Base-by-base conservation (phyloP, 2,888 invertebrate species). In the Microctonus aethiopoides region DNA sequence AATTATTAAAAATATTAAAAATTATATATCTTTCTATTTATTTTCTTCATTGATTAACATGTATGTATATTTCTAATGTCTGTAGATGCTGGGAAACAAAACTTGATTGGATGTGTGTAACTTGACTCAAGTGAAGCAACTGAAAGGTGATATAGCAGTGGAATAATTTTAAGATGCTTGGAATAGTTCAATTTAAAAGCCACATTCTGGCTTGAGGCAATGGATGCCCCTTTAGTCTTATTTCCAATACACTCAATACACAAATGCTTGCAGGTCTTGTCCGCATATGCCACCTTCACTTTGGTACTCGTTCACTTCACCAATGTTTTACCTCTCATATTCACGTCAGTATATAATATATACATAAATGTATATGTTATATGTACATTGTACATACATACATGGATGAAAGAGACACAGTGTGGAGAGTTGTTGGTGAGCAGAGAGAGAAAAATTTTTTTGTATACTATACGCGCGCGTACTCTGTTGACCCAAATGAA, bases 401-500 rank as follows among this genome's bases (percentile, higher is more conserved):
- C n/a, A 52, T 22, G 52, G 22, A 20, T 10, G 22, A 41, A 39
- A 61, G n/a, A 46, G n/a, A 46, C 29, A 62, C 32, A 20, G 10
- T 46, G 4, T 46, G 4, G 39, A 60, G 62, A 51, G 20, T 46
- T 6, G 20, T 16, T n/a, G 16, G 5, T 11, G 11, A 26, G 24
- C 51, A 26, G 46, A 46, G 24, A 52, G 60, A n/a, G 65, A 66
- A 54, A 68, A 57, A 68, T 57, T 3, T 29, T 61, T 56, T 24
- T 64, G 64, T 75, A 73, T 74, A 74, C 73, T 75, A 72, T 46
- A 46, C 46, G 46, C 46, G 46, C 72, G 75, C 81, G 81, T 81
- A 80, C 61, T 66, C 83, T 74, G 83, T 80, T 83, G 83, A 83
- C 83, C 83, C 82, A 83, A 83, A 83, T 83, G 83, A 81, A 82